Base-by-base conservation (phyloP, 2,888 invertebrate genomes). In the Colletes collaris region DNA sequence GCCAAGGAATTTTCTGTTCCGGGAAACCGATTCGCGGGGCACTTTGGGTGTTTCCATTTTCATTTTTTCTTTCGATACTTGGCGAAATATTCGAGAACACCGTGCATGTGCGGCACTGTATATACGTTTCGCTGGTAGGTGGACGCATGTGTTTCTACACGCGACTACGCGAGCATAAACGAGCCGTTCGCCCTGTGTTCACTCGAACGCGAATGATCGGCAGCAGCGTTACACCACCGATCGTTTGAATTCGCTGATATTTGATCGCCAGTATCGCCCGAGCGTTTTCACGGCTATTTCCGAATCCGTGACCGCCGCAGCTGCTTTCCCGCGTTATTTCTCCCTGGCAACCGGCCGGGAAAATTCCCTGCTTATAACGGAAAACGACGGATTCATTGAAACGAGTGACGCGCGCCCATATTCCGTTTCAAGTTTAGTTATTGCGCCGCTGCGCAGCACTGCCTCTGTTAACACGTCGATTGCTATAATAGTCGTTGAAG, bases 261-360 rank as follows among this genome's bases (percentile, higher is more conserved):
- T 71, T 64, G 70, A 71, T 71, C 55, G 46, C 37, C 40, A 44
- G 52, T 56, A 69, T 62, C 46, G 73, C 19, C 10, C 16, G 16
- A 58, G 40, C 63, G 67, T 67, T 79, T 81, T 65, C 75, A 68
- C 64, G 35, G 60, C 60, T 58, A 44, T 68, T 59, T 49, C 59
- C 40, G 63, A 71, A 66, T 69, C 69, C 66, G 66, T 75, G 40
- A 49, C 44, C 16, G 53, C 49, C 50, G 8, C 69, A 69, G 68
- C 66, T 66, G 65, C 58, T 44, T 19, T 11, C 40, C 37, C 6
- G 19, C 53, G 37, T 59, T 65, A 53, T 65, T 65, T 27, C 8
- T 8, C 59, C 4, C 60, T 13, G 40, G 40, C 46, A 46, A 10
- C 35, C 52, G 19, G 8, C 6, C 37, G 46, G 55, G 49, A 63